These are phyloP conservation scores for Tor tambroides DNA, from an alignment of 2,113 vertebrate species.

Conservation along the genomic window DNA sequence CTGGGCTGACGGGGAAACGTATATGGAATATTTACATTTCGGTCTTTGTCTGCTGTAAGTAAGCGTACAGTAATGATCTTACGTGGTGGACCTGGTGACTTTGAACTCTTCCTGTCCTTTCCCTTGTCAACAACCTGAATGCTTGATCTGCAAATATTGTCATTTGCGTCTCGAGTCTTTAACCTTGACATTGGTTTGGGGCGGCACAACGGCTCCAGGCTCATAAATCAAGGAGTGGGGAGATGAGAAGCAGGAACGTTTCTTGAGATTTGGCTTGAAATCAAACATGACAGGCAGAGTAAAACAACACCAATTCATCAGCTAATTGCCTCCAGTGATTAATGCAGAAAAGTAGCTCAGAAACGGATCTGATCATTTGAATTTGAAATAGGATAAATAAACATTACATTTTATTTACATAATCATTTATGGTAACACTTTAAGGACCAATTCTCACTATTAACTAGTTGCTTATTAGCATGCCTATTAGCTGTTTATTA, in stretches of 20 bases:
- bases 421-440: too few relatives aligned
- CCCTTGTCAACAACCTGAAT: slow-evolving; percentile 67
- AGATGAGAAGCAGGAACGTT: slow-evolving; percentile 19
- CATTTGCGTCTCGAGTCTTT: slow-evolving; percentile 55
- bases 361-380: neutral
- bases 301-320: neutral
- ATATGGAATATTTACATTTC: neutral
- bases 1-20: slow-evolving; percentile 18
- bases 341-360: neutral
- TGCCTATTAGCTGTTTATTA: too few relatives aligned
- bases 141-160: slow-evolving; percentile 74
- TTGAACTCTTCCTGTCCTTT: slow-evolving; percentile 29
- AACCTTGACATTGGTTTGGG: slow-evolving; percentile 61
- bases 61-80: neutral
- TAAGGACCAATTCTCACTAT: too few relatives aligned
- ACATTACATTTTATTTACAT: too few relatives aligned
- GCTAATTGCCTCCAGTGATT: neutral
- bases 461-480: too few relatives aligned
- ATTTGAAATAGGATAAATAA: neutral
- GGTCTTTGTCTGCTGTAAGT: neutral
- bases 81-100: slow-evolving; percentile 16
- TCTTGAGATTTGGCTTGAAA: slow-evolving; percentile 9
- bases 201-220: slow-evolving; percentile 16
- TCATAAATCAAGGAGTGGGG: slow-evolving; percentile 27
- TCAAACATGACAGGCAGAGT: slow-evolving; percentile 21